phyloP scores from a whole-genome alignment of 2,888 invertebrate genomes.

The Melieria omissa region DNA sequence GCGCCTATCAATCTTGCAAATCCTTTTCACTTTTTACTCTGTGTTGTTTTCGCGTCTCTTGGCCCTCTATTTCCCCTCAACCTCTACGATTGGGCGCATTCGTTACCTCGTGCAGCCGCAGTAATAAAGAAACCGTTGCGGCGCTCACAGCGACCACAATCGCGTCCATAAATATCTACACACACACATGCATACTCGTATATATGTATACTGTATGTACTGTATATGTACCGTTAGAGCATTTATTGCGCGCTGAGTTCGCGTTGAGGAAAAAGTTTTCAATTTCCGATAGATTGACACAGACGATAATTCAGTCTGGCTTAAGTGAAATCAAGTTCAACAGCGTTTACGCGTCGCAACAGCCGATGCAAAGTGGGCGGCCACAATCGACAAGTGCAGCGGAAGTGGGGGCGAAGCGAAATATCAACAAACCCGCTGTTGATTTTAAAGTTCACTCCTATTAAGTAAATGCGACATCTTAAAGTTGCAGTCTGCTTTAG shows the following conservation, averaged over 20 bases:
- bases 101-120: conserved; percentile 4
- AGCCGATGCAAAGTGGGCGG: too few species aligned
- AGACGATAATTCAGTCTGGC: conserved; percentile 26
- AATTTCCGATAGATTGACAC: conserved; percentile 32
- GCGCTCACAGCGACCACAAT: too few species aligned
- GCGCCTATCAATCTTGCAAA: conserved; percentile 21
- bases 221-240: not conserved
- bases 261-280: conserved; percentile 24
- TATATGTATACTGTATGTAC: not conserved
- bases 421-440: not conserved
- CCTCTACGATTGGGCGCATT: not conserved
- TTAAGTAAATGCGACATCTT: too few species aligned
- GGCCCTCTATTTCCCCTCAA: not conserved
- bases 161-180: not conserved
- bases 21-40: conserved; percentile 4
- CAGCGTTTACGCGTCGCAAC: not conserved
- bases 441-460: not conserved
- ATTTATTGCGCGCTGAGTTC: conserved; percentile 7
- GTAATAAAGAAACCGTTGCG: too few species aligned
- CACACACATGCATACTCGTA: not conserved
- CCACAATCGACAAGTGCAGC: too few species aligned
- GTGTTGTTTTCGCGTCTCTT: not conserved
- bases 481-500: too few species aligned
- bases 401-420: too few species aligned
- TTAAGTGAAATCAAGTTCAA: conserved; percentile 27